These are phyloP conservation scores for Hymenochirus boettgeri DNA, from an alignment of 2,113 vertebrate species.

Conservation along the genomic window DNA sequence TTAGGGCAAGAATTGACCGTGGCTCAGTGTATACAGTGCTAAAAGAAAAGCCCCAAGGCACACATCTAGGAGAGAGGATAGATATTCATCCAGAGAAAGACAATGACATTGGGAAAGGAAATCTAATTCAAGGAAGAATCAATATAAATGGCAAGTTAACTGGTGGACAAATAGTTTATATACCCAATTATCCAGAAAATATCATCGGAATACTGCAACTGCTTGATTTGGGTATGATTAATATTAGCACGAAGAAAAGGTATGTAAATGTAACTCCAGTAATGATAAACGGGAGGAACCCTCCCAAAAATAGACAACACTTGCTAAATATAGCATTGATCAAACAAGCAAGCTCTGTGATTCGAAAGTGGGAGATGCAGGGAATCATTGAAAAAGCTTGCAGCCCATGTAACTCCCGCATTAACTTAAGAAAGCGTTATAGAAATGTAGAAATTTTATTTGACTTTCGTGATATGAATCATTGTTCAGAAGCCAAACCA, in stretches of 20 bases:
- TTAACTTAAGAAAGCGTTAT: background rate
- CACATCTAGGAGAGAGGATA: background rate
- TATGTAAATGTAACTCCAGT: background rate
- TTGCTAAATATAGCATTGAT: background rate
- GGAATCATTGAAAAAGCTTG: background rate
- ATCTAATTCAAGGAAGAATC: background rate
- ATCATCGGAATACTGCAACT: slow-evolving; percentile 16
- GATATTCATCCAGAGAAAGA: background rate
- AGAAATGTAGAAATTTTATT: background rate
- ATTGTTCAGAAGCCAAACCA: background rate
- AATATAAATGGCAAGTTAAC: background rate
- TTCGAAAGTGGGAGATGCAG: slow-evolving; percentile 8
- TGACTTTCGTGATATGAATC: background rate
- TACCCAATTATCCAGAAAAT: background rate
- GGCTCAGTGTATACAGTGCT: slow-evolving; percentile 11
- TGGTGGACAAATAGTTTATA: slow-evolving; percentile 1
- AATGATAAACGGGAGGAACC: background rate
- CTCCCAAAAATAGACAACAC: background rate
- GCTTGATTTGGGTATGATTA: background rate
- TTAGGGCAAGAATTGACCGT: background rate
- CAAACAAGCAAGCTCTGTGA: background rate
- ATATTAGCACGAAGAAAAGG: background rate
- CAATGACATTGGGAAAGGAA: background rate
- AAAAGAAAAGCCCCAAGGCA: background rate
- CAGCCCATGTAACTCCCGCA: background rate